Conservation (phyloP, 2,797 vertebrate species). For the Myotis vivesi region DNA sequence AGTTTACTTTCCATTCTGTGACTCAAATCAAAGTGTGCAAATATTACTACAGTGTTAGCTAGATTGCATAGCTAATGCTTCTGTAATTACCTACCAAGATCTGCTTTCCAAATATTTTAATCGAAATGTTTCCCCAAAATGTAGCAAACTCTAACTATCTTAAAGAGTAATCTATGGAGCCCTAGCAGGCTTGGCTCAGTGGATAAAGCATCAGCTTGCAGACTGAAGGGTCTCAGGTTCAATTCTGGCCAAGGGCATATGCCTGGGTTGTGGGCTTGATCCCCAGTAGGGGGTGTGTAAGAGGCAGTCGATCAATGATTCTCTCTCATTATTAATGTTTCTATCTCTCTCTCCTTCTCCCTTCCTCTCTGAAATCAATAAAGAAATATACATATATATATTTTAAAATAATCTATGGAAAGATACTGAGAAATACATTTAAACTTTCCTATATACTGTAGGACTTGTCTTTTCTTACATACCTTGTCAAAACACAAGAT, state of each 20-base stretch:
- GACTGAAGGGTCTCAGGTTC: no score
- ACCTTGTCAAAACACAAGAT: slow-evolving; percentile 19
- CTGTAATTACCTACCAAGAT: background rate
- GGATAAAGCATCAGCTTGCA: no score
- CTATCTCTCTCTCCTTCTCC: no score
- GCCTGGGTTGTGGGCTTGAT: no score
- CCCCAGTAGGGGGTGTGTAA: no score
- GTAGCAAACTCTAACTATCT: background rate
- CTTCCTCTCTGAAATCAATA: no score
- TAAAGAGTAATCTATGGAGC: background rate
- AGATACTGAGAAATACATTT: slow-evolving; percentile 28
- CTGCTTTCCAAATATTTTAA: background rate
- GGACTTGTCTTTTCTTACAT: background rate
- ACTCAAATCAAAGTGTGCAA: slow-evolving; percentile 32
- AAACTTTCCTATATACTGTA: background rate
- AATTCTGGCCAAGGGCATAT: no score
- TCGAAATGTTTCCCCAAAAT: background rate
- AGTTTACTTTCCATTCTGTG: background rate
- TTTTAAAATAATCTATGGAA: background rate
- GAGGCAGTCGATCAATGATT: no score
- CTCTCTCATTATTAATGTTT: no score
- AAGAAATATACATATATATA: no score
- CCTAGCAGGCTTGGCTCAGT: no score
- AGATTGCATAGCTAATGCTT: background rate
- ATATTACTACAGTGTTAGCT: background rate